Percentiles rank a stretch among this genome's conserved stretches.
phyloP scores from a whole-genome alignment of 1,140 invertebrate genomes.

The Sminthurides bifidus region DNA sequence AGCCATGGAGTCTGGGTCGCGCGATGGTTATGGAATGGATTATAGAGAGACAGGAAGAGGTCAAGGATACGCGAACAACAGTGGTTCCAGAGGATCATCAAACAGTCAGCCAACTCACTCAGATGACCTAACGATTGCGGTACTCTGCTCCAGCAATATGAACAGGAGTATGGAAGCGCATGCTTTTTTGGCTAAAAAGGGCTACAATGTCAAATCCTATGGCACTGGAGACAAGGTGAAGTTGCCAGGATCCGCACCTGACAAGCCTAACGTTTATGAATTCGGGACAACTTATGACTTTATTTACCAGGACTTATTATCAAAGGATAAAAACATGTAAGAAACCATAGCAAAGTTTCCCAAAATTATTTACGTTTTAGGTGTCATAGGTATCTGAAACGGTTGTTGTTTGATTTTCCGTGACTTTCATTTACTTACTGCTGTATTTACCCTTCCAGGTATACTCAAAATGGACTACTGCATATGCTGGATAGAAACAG shows the following conservation, averaged over 20 bases:
- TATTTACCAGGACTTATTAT: constrained; percentile 88
- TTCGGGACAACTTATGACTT: constrained; percentile 93
- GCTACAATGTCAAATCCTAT: constrained; percentile 90
- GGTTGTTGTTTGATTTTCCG: neutral
- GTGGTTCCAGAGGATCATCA: neutral
- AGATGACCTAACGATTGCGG: constrained; percentile 60
- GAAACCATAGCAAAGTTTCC: constrained; percentile 4
- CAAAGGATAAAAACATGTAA: constrained; percentile 78
- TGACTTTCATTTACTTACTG: neutral
- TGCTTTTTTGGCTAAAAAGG: constrained; percentile 90
- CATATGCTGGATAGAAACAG: constrained; percentile 98
- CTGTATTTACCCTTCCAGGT: constrained; percentile 46
- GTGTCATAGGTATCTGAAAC: neutral
- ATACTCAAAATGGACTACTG: constrained; percentile 95
- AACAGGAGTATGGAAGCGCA: constrained; percentile 99
- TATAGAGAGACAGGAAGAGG: neutral
- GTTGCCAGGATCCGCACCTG: constrained; percentile 82
- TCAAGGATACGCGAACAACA: too few species aligned
- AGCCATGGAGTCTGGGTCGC: too few species aligned
- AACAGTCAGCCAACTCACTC: too few species aligned
- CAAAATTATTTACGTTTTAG: neutral
- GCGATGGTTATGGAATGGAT: neutral
- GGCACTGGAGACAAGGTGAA: constrained; percentile 97
- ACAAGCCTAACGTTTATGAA: constrained; percentile 96
- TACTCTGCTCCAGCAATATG: constrained; percentile 98